Evolutionary conservation across 2,797 vertebrate species (phyloP).

Genomic region (Sarcoramphus papa): DNA sequence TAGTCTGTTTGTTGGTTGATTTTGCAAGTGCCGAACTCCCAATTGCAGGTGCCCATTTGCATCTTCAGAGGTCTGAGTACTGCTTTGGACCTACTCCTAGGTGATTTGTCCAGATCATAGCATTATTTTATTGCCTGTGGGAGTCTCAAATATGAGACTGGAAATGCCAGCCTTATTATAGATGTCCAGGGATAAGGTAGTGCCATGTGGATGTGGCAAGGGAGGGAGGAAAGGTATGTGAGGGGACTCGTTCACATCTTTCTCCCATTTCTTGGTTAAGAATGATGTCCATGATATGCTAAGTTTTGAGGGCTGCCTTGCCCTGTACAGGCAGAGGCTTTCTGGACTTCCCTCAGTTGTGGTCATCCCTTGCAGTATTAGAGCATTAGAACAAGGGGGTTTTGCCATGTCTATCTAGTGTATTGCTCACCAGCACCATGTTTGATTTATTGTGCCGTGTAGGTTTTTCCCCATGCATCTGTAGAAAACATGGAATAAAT

Average conservation of each 20-base stretch:
- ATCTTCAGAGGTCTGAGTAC: background rate
- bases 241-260: background rate
- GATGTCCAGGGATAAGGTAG: background rate
- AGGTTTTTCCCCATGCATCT: background rate
- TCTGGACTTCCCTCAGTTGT: background rate
- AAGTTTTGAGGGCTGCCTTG: background rate
- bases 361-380: background rate
- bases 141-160: background rate
- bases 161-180: background rate
- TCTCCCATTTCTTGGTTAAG: background rate
- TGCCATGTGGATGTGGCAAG: background rate
- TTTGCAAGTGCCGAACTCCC: background rate
- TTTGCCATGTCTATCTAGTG: background rate
- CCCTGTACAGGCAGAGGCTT: background rate
- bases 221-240: background rate
- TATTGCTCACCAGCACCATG: background rate
- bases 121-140: background rate
- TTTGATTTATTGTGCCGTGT: constrained; percentile 1
- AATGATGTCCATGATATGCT: background rate
- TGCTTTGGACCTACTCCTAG: background rate
- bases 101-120: background rate
- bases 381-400: background rate
- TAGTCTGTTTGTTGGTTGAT: background rate
- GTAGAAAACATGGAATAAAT: constrained; percentile 26
- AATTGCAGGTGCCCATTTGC: background rate